Evolutionary conservation across 2,113 vertebrate genomes (phyloP).

Genomic region (Apodemus sylvaticus): DNA sequence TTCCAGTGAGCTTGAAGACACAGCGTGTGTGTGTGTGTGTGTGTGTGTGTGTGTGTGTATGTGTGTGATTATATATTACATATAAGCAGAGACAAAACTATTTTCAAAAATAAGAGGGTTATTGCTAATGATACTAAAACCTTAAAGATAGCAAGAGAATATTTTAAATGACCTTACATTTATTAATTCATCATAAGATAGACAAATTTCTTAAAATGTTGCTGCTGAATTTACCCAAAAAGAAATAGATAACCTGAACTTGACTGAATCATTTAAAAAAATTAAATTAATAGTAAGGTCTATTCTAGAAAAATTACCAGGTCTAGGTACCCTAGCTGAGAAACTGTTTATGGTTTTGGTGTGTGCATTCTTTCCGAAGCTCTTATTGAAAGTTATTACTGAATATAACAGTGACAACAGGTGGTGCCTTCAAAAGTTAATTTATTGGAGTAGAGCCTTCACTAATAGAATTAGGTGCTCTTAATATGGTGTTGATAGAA

Average conservation of each 20-base stretch:
- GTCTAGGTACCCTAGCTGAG: not conserved
- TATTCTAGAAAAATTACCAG: not conserved
- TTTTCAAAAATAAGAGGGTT: not conserved
- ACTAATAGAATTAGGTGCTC: not conserved
- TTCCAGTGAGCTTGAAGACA: too few species aligned
- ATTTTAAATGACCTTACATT: not conserved
- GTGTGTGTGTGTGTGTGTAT: too few species aligned
- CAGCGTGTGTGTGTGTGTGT: too few species aligned
- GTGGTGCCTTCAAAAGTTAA: not conserved
- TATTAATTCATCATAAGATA: not conserved
- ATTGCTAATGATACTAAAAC: not conserved
- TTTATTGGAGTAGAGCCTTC: not conserved
- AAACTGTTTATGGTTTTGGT: not conserved
- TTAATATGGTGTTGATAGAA: not conserved
- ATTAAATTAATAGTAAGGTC: slow-evolving; percentile 2
- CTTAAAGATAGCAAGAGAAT: not conserved
- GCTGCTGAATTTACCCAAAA: not conserved
- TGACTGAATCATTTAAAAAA: not conserved
- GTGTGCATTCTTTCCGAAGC: not conserved
- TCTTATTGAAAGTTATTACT: not conserved
- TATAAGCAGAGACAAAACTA: not conserved
- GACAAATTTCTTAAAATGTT: not conserved
- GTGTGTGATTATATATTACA: too few species aligned
- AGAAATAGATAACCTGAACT: not conserved
- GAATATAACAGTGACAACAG: not conserved